phyloP scores from a whole-genome alignment of 2,797 vertebrate species.

The Pseudocheirus occidentalis region DNA sequence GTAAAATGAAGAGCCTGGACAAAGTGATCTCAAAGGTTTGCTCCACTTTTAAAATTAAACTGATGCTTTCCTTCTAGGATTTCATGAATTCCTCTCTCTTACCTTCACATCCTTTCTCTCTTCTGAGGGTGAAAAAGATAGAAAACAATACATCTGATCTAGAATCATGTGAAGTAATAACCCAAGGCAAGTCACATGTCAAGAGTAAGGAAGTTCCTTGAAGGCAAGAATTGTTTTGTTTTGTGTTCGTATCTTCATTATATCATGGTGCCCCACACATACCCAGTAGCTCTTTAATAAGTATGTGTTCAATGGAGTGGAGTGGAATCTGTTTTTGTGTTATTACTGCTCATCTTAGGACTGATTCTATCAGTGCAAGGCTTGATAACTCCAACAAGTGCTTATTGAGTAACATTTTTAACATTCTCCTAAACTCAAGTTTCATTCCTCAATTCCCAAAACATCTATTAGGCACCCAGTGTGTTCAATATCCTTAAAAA shows the following conservation, averaged over 20 bases:
- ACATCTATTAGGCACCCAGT: background rate
- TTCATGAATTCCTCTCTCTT: background rate
- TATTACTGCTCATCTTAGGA: background rate
- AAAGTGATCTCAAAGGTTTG: background rate
- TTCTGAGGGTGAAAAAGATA: background rate
- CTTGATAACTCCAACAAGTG: background rate
- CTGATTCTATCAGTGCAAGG: background rate
- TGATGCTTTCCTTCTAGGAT: background rate
- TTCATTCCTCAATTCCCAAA: background rate
- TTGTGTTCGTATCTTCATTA: background rate
- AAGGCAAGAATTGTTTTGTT: background rate
- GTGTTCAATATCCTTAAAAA: conserved; percentile 4
- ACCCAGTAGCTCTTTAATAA: background rate
- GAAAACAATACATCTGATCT: background rate
- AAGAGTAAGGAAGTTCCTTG: background rate
- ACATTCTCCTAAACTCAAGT: background rate
- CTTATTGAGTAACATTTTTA: background rate
- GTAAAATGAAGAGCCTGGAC: background rate
- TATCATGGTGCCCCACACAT: background rate
- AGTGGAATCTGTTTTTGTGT: background rate
- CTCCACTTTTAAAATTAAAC: background rate
- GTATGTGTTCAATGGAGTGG: background rate
- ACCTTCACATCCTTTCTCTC: background rate
- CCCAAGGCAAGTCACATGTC: background rate
- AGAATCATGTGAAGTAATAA: background rate